phyloP scores from a whole-genome alignment of 2,797 vertebrate species.

The Sebastes nivosus region DNA sequence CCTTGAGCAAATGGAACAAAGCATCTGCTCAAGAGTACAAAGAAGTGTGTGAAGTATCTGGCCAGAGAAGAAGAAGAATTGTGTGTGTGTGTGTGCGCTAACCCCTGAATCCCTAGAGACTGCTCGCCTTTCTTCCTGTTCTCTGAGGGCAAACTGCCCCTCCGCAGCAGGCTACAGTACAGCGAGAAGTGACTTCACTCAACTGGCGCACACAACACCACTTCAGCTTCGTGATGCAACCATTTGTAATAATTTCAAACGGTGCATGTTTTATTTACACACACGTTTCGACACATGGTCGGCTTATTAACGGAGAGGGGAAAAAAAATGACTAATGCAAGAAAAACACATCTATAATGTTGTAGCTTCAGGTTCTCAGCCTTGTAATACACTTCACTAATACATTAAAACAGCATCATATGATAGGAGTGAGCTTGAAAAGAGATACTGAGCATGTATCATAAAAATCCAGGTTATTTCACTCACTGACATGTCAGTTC shows the following conservation, averaged over 20 bases:
- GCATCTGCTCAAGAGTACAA: conserved; percentile 16
- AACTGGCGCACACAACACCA: conserved; percentile 26
- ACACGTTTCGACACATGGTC: conserved; percentile 5
- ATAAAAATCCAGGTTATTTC: conserved; percentile 25
- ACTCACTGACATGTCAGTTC: conserved; percentile 12
- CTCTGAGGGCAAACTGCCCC: conserved; percentile 36
- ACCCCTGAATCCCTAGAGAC: conserved; percentile 19
- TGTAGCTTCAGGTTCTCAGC: background rate
- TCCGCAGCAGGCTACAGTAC: conserved; percentile 12
- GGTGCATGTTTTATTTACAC: conserved; percentile 49
- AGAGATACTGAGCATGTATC: conserved; percentile 1
- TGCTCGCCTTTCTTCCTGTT: conserved; percentile 38
- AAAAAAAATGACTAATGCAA: background rate
- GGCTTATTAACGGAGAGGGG: conserved; percentile 9
- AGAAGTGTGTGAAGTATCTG: conserved; percentile 33
- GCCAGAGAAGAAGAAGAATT: background rate
- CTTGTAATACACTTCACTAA: background rate
- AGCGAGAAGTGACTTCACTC: conserved; percentile 37
- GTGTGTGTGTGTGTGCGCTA: background rate
- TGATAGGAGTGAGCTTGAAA: background rate
- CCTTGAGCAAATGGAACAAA: conserved; percentile 36
- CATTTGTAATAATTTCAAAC: conserved; percentile 57
- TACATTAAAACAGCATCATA: conserved; percentile 11
- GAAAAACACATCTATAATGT: background rate
- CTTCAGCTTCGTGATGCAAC: conserved; percentile 70